Evolutionary conservation across 1,140 invertebrate species (phyloP).

Genomic region (Hyles vespertilio): DNA sequence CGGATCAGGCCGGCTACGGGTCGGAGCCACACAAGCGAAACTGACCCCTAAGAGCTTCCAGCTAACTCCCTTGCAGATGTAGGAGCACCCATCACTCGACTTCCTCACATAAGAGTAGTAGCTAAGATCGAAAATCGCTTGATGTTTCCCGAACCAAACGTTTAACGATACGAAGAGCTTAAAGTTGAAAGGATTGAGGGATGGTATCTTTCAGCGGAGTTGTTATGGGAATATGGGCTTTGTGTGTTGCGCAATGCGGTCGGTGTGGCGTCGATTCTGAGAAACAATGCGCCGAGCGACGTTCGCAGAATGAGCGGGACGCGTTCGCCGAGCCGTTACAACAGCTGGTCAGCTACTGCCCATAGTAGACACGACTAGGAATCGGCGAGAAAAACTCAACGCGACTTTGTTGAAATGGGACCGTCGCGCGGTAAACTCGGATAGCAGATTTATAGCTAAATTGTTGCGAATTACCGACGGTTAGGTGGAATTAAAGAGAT

Average conservation of each 20-base stretch:
- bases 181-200: conserved; percentile 61
- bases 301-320: conserved; percentile 62
- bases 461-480: conserved; percentile 47
- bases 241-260: conserved; percentile 51
- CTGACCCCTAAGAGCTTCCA: conserved; percentile 40
- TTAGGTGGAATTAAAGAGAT: conserved; percentile 27
- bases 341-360: conserved; percentile 24
- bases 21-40: conserved; percentile 37
- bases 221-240: conserved; percentile 45
- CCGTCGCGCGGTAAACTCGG: conserved; percentile 31
- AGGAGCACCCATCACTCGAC: conserved; percentile 47
- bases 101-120: conserved; percentile 40
- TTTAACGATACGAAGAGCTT: conserved; percentile 18
- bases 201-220: conserved; percentile 46
- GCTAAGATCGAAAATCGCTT: conserved; percentile 50
- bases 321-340: conserved; percentile 38
- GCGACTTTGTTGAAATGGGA: conserved; percentile 60
- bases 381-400: conserved; percentile 60
- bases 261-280: conserved; percentile 53
- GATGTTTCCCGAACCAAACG: conserved; percentile 32
- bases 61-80: conserved; percentile 34
- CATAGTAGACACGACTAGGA: conserved; percentile 55
- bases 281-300: conserved; percentile 56
- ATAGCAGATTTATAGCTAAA: conserved; percentile 48
- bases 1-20: conserved; percentile 49